phyloP scores from a whole-genome alignment of 2,113 vertebrate species.

The Dicaeum eximium region DNA sequence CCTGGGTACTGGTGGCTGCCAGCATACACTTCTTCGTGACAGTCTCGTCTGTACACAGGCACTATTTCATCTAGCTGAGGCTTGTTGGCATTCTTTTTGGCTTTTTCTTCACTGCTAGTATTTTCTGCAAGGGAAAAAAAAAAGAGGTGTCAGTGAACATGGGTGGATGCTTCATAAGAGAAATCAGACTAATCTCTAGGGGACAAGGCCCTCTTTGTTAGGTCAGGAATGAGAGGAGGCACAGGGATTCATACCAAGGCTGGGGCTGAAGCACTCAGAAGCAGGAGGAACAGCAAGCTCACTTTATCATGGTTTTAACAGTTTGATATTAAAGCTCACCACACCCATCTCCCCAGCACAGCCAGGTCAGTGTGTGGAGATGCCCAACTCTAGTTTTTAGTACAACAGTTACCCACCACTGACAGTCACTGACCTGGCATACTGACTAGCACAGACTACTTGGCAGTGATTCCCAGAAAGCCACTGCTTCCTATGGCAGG shows the following conservation, averaged over 20 bases:
- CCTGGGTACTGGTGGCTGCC: conserved; percentile 99
- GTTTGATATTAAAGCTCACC: not conserved
- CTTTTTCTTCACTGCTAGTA: conserved; percentile 87
- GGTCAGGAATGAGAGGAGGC: not conserved
- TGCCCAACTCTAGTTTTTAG: not conserved
- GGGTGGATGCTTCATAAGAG: not conserved
- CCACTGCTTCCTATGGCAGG: not conserved
- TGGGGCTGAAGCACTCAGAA: not conserved
- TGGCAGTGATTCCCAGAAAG: not conserved
- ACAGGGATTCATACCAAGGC: not conserved
- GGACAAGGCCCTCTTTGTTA: not conserved
- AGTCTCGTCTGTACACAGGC: conserved; percentile 98
- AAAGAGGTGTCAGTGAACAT: not conserved
- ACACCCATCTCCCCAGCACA: not conserved
- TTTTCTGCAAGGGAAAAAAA: conserved; percentile 69
- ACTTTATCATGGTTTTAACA: not conserved
- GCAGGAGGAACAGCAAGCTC: not conserved
- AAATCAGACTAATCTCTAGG: not conserved
- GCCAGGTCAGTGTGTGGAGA: not conserved
- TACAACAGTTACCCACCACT: not conserved
- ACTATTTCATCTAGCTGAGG: conserved; percentile 97
- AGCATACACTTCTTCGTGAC: conserved; percentile 97
- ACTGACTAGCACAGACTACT: not conserved
- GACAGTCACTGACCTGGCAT: not conserved
- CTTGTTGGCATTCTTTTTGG: conserved; percentile 90